Conservation (phyloP, 2,888 invertebrate genomes). For the Perizoma affinitatum region DNA sequence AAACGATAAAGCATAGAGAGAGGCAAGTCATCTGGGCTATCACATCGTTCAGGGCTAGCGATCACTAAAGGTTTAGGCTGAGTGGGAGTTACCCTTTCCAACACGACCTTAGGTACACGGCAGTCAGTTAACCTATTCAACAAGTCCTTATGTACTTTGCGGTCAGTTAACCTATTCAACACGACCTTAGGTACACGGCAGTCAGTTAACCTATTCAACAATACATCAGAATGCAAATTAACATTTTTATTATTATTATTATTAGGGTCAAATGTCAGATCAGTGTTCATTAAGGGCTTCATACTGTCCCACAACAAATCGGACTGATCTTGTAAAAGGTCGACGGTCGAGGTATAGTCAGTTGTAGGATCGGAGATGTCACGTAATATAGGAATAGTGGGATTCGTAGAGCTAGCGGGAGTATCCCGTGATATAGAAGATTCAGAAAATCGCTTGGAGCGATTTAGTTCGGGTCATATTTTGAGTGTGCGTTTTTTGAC, state of each 20-base stretch:
- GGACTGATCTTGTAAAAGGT: neutral
- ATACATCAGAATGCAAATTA: neutral
- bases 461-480: constrained; percentile 39
- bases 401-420: neutral
- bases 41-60: constrained; percentile 9
- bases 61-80: constrained; percentile 5
- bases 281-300: neutral
- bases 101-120: too few relatives aligned
- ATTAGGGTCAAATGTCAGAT: neutral
- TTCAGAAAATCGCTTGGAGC: constrained; percentile 14
- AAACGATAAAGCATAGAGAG: constrained; percentile 7
- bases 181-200: too few relatives aligned
- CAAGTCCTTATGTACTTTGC: too few relatives aligned
- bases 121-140: too few relatives aligned
- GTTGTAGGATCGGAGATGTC: neutral
- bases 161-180: too few relatives aligned
- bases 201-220: too few relatives aligned
- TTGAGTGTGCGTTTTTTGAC: constrained; percentile 20
- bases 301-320: neutral
- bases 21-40: constrained; percentile 18
- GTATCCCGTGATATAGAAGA: neutral
- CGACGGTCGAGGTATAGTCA: neutral
- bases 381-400: neutral
- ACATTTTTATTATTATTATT: too few relatives aligned
- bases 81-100: too few relatives aligned